phyloP scores from a whole-genome alignment of 1,140 invertebrate species.

The Teleopsis dalmanni region DNA sequence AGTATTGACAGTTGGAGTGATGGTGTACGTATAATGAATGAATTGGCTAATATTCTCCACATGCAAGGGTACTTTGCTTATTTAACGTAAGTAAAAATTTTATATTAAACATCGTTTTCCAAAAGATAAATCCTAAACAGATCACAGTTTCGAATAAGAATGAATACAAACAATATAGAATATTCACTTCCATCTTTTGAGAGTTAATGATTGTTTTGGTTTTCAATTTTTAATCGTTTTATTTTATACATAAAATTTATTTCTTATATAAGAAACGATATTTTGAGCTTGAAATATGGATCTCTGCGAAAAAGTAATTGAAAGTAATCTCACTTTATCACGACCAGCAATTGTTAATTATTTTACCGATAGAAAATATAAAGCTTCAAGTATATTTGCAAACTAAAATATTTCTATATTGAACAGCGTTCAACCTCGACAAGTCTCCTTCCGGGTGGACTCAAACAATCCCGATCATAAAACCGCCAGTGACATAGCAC shows the following conservation, averaged over 20 bases:
- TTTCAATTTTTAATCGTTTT: no score
- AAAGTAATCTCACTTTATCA: background rate
- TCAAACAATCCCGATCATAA: constrained; percentile 58
- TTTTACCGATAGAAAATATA: no score
- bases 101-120: background rate
- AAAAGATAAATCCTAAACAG: no score
- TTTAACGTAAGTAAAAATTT: constrained; percentile 30
- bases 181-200: background rate
- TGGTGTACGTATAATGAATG: constrained; percentile 41
- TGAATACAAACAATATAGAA: background rate
- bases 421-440: constrained; percentile 60
- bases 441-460: constrained; percentile 77
- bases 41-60: constrained; percentile 42
- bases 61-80: constrained; percentile 44
- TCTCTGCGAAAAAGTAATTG: no score
- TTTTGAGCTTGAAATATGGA: no score
- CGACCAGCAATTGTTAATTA: background rate
- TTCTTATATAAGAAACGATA: no score
- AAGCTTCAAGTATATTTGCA: background rate
- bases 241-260: no score
- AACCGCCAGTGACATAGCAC: constrained; percentile 64
- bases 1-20: constrained; percentile 43
- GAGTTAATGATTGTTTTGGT: no score
- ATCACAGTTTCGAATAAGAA: no score
- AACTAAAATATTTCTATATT: background rate